Evolutionary conservation across 2,797 vertebrate species (phyloP), one percentile per base, ranked within the genome.

Genomic region (Acipenser oxyrinchus): DNA sequence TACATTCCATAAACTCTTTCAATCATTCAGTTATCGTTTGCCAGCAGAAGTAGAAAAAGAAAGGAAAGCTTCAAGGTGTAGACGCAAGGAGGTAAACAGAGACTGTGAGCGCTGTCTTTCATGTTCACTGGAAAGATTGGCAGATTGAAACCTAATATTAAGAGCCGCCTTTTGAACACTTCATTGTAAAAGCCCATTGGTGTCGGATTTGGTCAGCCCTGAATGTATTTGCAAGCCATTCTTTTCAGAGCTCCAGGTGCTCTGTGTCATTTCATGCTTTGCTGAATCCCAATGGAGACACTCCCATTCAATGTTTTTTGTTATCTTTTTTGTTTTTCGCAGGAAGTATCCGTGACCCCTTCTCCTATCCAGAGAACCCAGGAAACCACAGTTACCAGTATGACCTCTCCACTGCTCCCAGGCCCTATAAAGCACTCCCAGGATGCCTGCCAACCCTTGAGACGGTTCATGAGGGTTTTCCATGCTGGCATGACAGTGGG

Each of bases 381-480:
- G 79, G 73, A 76, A 68, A 68, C 59, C 58, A 66, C 73, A 81
- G 75, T 63, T 79, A 69, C 58, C 74, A 78, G 51, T 76, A 83
- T 65, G 75, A 82, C 49, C 74, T 86, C 59, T 77, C 81, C 66
- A 74, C 68, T 64, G 64, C 71, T 62, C 82, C 87, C 66, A 73
- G 60, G 13, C 71, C 63, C 8, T 68, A 65, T 68, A 68, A 51
- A 59, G 48, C 60, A n/a, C 53, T 67, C 1, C 60, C 52, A 12
- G 68, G 60, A 58, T 65, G 51, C 59, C 66, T 75, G 2, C 68
- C 73, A 4, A 69, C 69, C 48, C 53, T 55, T 9, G 52, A 55
- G 52, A n/a, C 52, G 6, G 51, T 79, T 53, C 67, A 61, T 6
- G 67, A 70, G n/a, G 68, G 62, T n/a, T n/a, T 1, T n/a, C 52